Evolutionary conservation across 2,888 invertebrate species (phyloP), one percentile per base, ranked within the genome.

Genomic region (Alcis repandata): DNA sequence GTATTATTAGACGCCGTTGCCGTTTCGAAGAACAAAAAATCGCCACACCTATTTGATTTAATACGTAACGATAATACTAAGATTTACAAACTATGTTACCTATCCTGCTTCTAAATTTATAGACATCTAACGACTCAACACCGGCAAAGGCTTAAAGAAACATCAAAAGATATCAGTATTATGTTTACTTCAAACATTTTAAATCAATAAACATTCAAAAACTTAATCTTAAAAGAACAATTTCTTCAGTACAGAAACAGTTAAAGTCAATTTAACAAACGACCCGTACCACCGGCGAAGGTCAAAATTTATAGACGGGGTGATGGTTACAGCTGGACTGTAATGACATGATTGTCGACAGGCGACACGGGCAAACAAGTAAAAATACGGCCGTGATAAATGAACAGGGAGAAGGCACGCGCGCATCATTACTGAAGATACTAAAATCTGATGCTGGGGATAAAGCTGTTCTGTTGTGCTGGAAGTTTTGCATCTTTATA

Each of bases 321-420:
- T 86, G 88, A 89, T 87, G 82, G 80, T 83, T 86, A 88, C 88
- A 86, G 81, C 85, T 79, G 83, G 88, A 79, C 84, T 82, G 91
- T 92, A 92, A 92, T 92, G 91, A 91, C 91, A 91, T 89, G 91
- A 87, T 89, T 90, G 91, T 90, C 85, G 88, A 91, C 90, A 89
- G 86, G 76, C 83, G 86, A 90, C 90, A 89, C 84, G 85, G 84
- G 81, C 66, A 87, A 89, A 91, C 89, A 88, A 90, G 90, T 90
- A 91, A 88, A 90, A 90, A 90, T 89, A 89, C 83, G 77, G 81
- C 82, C 78, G 85, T 91, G 90, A 90, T 90, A 91, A 91, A 91
- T 91, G 90, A 79, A 77, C 64, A 68, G 82, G 75, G 76, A 66
- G 71, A 76, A 79, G 85, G 87, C 90, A 89, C 88, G 90, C 89